Evolutionary conservation across 2,113 vertebrate genomes (phyloP).

Genomic region (Prietella phreatophila): DNA sequence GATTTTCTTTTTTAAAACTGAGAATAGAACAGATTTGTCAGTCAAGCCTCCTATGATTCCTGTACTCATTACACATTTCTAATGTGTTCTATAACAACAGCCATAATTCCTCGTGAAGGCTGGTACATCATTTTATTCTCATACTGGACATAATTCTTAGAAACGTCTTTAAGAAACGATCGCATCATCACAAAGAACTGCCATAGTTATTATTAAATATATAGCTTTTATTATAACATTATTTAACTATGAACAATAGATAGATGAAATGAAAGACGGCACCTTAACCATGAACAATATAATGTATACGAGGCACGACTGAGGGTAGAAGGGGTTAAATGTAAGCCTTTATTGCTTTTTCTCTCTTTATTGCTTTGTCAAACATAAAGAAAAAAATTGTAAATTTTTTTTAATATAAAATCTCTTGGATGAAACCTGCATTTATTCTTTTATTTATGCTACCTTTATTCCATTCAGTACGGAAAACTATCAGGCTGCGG

Average conservation of each 20-base stretch:
- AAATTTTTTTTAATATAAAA: not conserved
- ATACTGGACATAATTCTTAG: not conserved
- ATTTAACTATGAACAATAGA: not conserved
- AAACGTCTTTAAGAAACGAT: not conserved
- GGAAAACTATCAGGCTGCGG: not conserved
- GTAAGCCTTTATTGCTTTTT: not conserved
- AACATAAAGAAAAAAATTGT: not conserved
- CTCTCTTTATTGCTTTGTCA: not conserved
- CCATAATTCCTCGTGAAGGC: not conserved
- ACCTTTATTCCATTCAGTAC: constrained; percentile 13
- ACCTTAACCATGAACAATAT: not conserved
- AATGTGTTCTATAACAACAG: not conserved
- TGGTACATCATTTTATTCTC: not conserved
- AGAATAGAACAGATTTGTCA: not conserved
- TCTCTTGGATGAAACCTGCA: not conserved
- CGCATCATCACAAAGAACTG: not conserved
- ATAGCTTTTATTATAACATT: not conserved
- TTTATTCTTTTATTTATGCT: too few relatives aligned
- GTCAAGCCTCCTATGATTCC: not conserved
- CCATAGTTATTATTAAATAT: not conserved
- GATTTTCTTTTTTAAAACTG: not conserved
- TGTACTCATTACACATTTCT: not conserved
- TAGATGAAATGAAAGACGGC: not conserved
- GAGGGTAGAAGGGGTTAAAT: not conserved
- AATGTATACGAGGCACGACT: not conserved